phyloP scores from a whole-genome alignment of 2,113 vertebrate species.

The Eublepharis macularius region DNA sequence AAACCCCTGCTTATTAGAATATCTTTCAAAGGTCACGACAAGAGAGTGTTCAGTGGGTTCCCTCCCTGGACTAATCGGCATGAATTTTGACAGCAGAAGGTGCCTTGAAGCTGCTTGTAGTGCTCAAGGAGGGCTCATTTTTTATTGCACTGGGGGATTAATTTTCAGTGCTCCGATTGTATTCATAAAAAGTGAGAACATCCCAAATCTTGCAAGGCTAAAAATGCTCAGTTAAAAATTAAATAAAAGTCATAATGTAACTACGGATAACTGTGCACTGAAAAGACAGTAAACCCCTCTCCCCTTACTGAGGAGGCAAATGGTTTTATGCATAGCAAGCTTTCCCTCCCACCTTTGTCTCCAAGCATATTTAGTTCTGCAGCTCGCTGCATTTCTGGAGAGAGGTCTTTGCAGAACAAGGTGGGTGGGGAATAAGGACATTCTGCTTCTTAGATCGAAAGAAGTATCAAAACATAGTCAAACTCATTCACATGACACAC shows the following conservation, averaged over 20 bases:
- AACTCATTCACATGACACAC: background rate
- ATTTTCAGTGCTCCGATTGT: background rate
- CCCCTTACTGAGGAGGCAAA: background rate
- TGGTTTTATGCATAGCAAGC: background rate
- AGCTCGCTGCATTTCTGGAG: background rate
- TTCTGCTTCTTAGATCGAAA: too few relatives aligned
- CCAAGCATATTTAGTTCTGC: background rate
- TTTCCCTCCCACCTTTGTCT: background rate
- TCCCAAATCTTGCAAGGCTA: background rate
- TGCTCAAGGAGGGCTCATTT: background rate
- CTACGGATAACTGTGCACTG: background rate
- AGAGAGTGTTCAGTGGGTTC: background rate
- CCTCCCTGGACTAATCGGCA: background rate
- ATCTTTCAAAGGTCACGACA: constrained; percentile 4
- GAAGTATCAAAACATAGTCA: too few relatives aligned
- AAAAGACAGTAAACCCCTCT: background rate
- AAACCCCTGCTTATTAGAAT: constrained; percentile 2
- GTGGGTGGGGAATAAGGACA: too few relatives aligned
- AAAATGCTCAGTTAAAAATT: background rate
- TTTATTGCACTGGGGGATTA: background rate
- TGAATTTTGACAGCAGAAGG: background rate
- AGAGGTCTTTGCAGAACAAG: background rate
- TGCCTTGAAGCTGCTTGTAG: background rate
- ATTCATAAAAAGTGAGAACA: background rate
- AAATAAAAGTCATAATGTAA: background rate